Evolutionary conservation across 2,797 vertebrate genomes (phyloP), one percentile per base, ranked within the genome.

Genomic region (Martes flavigula): DNA sequence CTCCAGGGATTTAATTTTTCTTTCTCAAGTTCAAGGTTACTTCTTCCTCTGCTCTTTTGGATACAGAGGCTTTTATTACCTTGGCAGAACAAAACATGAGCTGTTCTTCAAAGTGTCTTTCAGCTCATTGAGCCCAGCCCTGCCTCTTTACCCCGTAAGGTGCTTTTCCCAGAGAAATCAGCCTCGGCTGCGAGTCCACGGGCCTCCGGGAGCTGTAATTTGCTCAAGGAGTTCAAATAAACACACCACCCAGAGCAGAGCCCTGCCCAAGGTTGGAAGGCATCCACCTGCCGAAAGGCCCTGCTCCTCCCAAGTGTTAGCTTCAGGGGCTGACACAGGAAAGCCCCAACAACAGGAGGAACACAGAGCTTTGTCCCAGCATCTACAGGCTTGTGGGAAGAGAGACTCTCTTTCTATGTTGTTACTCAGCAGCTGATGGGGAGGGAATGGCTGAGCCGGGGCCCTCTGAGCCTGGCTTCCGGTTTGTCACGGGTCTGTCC

Each of bases 171-270:
- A 7, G 56, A 77, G 92, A 51, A 66, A 79, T 51, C n/a, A 73
- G 40, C 64, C 38, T 77, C 40, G 18, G 66, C 40, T 13, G 10
- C 1, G 1, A 54, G 27, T 60, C 58, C 0, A 0, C 27, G 12
- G 56, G 64, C 60, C 40, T 90, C 32, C 17, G 13, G 60, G 14
- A 86, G 90, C 46, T 84, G 15, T 64, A 40, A 70, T 92, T 91
- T 87, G 54, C 84, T 72, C 48, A 83, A 88, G 48, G 54, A 72
- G 48, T 48, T 95, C 86, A 82, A 64, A 86, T 78, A 70, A 95
- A 56, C 20, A 78, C 48, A 58, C 32, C 73, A 32, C 32, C 56
- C 87, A n/a, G 23, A 32, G 56, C 51, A n/a, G 54, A 83, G 51
- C 43, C 21, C 0, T 14, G 51, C 17, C 83, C 35, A 73, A 27